These are phyloP conservation scores for Acleris laterana DNA, from an alignment of 2,888 invertebrate species.

Conservation along the genomic window DNA sequence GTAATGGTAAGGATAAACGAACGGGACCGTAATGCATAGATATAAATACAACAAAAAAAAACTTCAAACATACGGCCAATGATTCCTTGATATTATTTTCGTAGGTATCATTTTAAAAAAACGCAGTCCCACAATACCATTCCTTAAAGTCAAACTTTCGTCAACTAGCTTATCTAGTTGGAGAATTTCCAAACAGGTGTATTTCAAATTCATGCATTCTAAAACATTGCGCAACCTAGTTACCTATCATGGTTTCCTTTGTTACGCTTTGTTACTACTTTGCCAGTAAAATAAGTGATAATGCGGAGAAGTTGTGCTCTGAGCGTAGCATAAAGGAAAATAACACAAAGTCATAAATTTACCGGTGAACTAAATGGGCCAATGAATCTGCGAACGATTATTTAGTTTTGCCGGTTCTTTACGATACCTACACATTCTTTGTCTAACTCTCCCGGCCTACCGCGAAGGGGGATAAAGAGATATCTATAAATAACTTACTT, in stretches of 20 bases:
- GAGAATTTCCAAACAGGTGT: slow-evolving; percentile 24
- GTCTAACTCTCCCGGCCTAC: no score
- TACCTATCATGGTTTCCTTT: slow-evolving; percentile 7
- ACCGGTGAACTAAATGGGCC: background rate
- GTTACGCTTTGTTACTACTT: slow-evolving; percentile 4
- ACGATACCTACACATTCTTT: background rate
- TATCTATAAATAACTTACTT: no score
- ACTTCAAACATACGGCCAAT: no score
- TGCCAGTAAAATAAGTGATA: background rate
- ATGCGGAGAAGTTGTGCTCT: background rate
- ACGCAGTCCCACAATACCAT: background rate
- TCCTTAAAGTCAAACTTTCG: slow-evolving; percentile 8
- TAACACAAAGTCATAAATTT: background rate
- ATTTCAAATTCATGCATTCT: slow-evolving; percentile 27
- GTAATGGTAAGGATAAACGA: no score
- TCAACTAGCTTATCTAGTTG: slow-evolving; percentile 25
- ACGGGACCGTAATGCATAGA: no score
- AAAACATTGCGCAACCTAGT: slow-evolving; percentile 27
- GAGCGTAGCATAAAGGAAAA: slow-evolving; percentile 4
- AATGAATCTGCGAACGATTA: background rate
- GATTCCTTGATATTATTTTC: no score
- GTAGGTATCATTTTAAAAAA: background rate
- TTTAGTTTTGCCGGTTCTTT: background rate
- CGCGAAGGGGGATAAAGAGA: no score
- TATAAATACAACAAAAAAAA: no score